These are phyloP conservation scores for Antheraea mylitta DNA, from an alignment of 1,140 invertebrate genomes.

Conservation along the genomic window DNA sequence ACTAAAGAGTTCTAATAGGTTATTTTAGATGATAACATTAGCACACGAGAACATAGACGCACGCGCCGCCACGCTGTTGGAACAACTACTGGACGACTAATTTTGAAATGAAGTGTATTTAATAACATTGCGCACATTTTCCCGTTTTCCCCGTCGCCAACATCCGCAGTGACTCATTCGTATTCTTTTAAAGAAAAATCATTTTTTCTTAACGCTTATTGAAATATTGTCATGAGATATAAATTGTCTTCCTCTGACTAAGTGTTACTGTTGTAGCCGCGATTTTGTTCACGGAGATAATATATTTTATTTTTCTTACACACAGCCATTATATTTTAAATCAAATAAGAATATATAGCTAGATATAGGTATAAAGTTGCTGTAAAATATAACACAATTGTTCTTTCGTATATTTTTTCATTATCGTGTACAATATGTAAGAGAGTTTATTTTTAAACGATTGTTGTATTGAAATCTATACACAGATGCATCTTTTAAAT, in stretches of 20 bases:
- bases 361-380: too few relatives aligned
- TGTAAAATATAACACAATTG: too few relatives aligned
- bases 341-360: too few relatives aligned
- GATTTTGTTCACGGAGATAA: background rate
- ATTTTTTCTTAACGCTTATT: slow-evolving; percentile 28
- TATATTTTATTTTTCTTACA: background rate
- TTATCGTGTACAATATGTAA: too few relatives aligned
- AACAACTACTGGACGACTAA: slow-evolving; percentile 66
- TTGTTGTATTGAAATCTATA: too few relatives aligned
- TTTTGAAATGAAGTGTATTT: slow-evolving; percentile 69
- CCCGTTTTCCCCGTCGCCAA: slow-evolving; percentile 55
- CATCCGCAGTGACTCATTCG: slow-evolving; percentile 50
- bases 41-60: slow-evolving; percentile 40
- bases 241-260: background rate
- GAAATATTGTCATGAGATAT: slow-evolving; percentile 13
- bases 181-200: slow-evolving; percentile 8
- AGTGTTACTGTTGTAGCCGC: background rate
- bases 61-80: slow-evolving; percentile 47
- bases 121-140: slow-evolving; percentile 71
- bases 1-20: background rate
- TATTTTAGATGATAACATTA: slow-evolving; percentile 8
- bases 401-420: too few relatives aligned
- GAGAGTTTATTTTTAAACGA: too few relatives aligned
- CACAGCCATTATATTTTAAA: background rate
- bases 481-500: too few relatives aligned